phyloP scores from a whole-genome alignment of 2,888 invertebrate genomes.

The Cheiracanthium punctorium region DNA sequence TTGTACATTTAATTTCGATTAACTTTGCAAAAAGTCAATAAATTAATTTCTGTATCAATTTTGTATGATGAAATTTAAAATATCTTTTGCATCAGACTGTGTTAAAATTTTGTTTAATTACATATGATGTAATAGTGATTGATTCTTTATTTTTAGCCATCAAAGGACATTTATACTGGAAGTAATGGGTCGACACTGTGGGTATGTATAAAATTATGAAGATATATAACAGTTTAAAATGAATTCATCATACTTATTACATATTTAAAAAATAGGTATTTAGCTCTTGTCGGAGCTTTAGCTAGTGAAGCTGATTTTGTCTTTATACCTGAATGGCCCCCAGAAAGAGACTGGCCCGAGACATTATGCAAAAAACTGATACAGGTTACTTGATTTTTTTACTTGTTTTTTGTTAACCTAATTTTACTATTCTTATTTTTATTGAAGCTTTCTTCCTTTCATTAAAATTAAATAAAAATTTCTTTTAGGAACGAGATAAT shows the following conservation, averaged over 20 bases:
- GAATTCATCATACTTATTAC: background rate
- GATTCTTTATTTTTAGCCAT: constrained; percentile 76
- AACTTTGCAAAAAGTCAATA: too few species aligned
- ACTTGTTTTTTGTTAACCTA: background rate
- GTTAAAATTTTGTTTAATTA: too few species aligned
- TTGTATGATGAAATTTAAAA: too few species aligned
- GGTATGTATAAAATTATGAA: constrained; percentile 73
- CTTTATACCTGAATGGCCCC: constrained; percentile 80
- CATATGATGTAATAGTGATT: too few species aligned
- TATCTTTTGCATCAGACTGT: too few species aligned
- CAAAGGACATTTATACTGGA: constrained; percentile 79
- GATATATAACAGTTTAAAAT: background rate
- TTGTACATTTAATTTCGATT: too few species aligned
- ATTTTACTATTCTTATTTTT: background rate
- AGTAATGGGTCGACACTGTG: constrained; percentile 80
- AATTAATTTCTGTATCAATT: too few species aligned
- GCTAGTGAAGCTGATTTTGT: constrained; percentile 80
- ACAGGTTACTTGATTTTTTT: constrained; percentile 68
- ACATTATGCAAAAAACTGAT: constrained; percentile 78
- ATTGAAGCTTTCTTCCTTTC: background rate
- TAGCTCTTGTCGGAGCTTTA: constrained; percentile 79
- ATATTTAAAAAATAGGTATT: constrained; percentile 75
- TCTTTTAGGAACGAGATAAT: constrained; percentile 74
- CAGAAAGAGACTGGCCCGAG: constrained; percentile 78
- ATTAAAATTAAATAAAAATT: background rate